Percentiles rank a stretch among this genome's conserved stretches.
Conservation (phyloP, 2,113 vertebrate species). For the Oophaga pumilio region DNA sequence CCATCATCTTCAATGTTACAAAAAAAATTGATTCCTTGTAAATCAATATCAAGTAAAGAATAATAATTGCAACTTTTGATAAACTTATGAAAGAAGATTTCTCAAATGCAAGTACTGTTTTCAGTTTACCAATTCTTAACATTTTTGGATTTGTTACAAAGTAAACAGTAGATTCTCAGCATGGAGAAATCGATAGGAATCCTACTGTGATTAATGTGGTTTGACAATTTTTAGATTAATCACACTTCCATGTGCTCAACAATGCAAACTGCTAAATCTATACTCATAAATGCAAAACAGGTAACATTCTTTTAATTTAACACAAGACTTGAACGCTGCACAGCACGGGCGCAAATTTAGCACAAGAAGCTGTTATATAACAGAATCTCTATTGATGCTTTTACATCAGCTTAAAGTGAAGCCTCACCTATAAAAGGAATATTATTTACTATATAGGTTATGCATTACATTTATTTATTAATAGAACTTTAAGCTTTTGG, state of each 20-base stretch:
- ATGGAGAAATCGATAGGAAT: slow-evolving; percentile 62
- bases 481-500: too few species aligned
- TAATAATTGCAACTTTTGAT: not conserved
- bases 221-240: slow-evolving; percentile 69
- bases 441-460: too few species aligned
- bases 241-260: slow-evolving; percentile 61
- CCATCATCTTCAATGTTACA: not conserved
- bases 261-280: slow-evolving; percentile 63
- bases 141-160: not conserved
- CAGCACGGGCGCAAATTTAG: not conserved
- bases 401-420: too few species aligned
- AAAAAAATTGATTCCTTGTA: not conserved
- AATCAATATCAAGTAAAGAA: slow-evolving; percentile 23
- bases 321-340: not conserved
- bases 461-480: too few species aligned
- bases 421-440: too few species aligned
- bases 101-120: slow-evolving; percentile 17
- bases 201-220: slow-evolving; percentile 69
- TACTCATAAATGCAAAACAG: slow-evolving; percentile 64
- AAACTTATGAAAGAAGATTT: slow-evolving; percentile 3
- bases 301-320: slow-evolving; percentile 58
- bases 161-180: not conserved
- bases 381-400: too few species aligned
- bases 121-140: not conserved
- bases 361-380: not conserved